Evolutionary conservation across 2,797 vertebrate species (phyloP), one percentile per base, ranked within the genome.

Genomic region (Peromyscus nudipes): DNA sequence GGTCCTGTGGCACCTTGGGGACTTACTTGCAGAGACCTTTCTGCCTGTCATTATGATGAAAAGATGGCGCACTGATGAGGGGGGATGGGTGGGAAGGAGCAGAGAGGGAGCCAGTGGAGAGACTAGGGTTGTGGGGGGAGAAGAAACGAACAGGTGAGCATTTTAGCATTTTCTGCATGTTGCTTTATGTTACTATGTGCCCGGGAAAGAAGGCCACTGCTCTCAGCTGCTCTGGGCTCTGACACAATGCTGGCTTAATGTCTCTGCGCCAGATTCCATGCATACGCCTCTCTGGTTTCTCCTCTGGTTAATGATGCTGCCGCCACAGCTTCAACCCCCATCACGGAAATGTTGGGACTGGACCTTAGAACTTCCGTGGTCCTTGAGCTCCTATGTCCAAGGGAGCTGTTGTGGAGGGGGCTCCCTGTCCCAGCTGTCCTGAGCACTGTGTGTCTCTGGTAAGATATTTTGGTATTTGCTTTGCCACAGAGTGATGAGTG

Each of bases 21-120:
- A 99, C 97, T 97, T 98, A 98, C 98, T 98, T 98, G 98, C 96
- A 97, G 93, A 99, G 99, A 98, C 98, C 98, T 98, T 99, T 99
- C 98, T 98, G 98, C 98, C 98, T 95, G 97, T 98, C 98, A 97
- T 98, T 98, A 98, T 98, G 98, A 99, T 98, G 98, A 99, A 99
- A 98, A 99, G 98, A 98, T 98, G 98, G 98, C 98, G 98, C 97
- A 97, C 97, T 96, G 89, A 95, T 71, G 82, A 98, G 97, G 97
- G 98, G 96, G 55, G 96, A 49, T 34, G 46, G 27, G n/a, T 60
- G 69, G 49, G 69, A 60, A 60, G 60, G 34, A 43, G 17, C 17
- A 49, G 17, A 62, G 27, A 31, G 43, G 37, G 10, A 46, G 79
- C 31, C 27, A 3, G 85, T 9, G 2, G 73, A 40, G 62, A 13